Percentiles rank a stretch among this genome's conserved stretches.
phyloP scores from a whole-genome alignment of 2,113 vertebrate genomes.

The Passer domesticus region DNA sequence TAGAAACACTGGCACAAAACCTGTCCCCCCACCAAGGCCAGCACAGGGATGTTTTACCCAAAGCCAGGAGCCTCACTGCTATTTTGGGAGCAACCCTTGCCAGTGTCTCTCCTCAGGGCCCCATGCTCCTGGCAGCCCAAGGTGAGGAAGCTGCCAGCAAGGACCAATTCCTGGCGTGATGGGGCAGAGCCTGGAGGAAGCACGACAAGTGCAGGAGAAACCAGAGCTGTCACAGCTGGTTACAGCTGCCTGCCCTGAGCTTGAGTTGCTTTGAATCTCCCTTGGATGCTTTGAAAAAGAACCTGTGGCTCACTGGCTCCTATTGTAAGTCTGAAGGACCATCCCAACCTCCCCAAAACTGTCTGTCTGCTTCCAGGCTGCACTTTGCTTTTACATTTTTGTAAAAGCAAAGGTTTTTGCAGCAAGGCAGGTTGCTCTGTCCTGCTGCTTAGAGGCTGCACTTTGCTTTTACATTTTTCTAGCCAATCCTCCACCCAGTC shows the following conservation, averaged over 20 bases:
- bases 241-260: fast-evolving
- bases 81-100: neutral
- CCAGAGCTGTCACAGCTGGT: slow-evolving; percentile 14
- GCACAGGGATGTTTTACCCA: neutral
- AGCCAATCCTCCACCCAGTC: neutral
- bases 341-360: neutral
- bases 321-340: neutral
- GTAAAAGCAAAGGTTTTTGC: too few relatives aligned
- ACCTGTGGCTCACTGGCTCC: neutral
- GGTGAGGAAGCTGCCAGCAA: neutral
- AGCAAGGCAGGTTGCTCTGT: neutral
- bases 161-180: neutral
- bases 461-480: neutral
- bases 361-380: neutral
- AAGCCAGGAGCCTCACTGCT: neutral
- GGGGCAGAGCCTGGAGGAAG: neutral
- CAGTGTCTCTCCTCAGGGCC: neutral
- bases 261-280: neutral
- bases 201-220: neutral
- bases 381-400: neutral
- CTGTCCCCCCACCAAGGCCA: neutral
- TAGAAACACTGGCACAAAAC: neutral
- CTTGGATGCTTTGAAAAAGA: neutral
- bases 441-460: neutral
- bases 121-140: neutral